Conservation (phyloP, 2,113 vertebrate genomes). For the Numida meleagris region DNA sequence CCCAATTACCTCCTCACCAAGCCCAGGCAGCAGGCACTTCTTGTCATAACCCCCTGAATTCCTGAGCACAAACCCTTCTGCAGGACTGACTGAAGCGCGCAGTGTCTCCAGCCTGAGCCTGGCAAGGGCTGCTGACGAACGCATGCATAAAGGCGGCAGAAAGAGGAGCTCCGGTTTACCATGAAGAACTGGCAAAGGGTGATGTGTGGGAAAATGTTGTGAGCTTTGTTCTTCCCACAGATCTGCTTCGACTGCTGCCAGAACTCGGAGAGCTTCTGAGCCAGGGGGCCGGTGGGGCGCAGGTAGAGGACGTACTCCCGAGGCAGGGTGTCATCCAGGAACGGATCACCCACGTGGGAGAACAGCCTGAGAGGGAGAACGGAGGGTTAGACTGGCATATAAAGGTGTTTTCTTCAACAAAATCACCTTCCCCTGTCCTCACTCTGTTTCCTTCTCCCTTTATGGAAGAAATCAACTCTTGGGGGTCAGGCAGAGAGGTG, state of each 20-base stretch:
- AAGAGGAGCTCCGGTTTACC: conserved; percentile 76
- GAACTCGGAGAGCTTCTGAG: conserved; percentile 93
- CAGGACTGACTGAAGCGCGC: neutral
- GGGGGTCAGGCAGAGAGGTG: neutral
- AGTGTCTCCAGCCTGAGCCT: neutral
- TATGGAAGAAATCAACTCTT: neutral
- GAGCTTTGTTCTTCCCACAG: conserved; percentile 98
- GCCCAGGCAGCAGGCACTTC: neutral
- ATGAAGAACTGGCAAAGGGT: conserved; percentile 99
- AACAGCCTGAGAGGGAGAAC: conserved; percentile 86
- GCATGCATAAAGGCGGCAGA: neutral
- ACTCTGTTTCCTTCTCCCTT: neutral
- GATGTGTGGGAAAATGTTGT: conserved; percentile 99
- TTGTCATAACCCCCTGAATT: neutral
- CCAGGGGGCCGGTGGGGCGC: conserved; percentile 92
- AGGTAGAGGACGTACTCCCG: conserved; percentile 97
- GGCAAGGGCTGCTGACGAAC: neutral
- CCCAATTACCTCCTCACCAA: neutral
- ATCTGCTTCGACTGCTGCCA: conserved; percentile 95
- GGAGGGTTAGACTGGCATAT: accelerated
- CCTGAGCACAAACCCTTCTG: neutral
- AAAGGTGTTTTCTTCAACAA: neutral
- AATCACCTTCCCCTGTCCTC: neutral
- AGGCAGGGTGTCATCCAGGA: conserved; percentile 93
- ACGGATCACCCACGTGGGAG: conserved; percentile 95